Base-by-base conservation (phyloP, 37 sponge, comb jelly and placozoan genomes). In the Lycopodina hypogea region DNA sequence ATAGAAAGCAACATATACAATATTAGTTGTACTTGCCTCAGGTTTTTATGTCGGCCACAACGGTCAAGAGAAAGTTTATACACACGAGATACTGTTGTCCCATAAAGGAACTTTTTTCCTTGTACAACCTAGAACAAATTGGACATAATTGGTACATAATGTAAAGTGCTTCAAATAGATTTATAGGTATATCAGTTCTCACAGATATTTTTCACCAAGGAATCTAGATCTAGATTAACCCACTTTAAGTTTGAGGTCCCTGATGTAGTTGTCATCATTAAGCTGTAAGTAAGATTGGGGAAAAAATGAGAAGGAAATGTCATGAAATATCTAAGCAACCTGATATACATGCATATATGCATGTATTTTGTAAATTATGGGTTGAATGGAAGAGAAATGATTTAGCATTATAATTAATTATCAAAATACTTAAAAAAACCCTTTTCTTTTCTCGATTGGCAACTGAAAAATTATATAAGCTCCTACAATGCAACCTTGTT, bases 181-280 rank as follows among this genome's bases (percentile, higher is more conserved):
- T n/a, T n/a, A n/a, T n/a, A n/a, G n/a, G 53, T 50, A 26, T 1
- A 26, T 66, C 1, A 12, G 39, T 18, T 14, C 21, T 57, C 52
- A 76, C 22, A 39, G 36, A 50, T 2, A 41, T 22, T 12, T 50
- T 62, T 34, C 50, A 35, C 11, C 59, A 11, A 75, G 7, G 21
- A 3, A 33, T 75, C 11, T 68, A 37, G 69, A 68, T 14, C 69
- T 28, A 40, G n/a, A 14, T 34, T 33, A 71, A 42, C 36, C 21
- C 11, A 76, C 76, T 62, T 60, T 9, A 1, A 60, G 1, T 28
- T 55, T 15, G 23, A 76, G n/a, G 3, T 76, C 41, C 6, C 34
- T 76, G 62, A 76, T 24, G 28, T 24, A 19, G 12, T 76, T 76
- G 28, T 35, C 41, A 61, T 76, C 76, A 38, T 76, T 62, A 11